phyloP scores from a whole-genome alignment of 1,140 invertebrate genomes.

The Agraylea sexmaculata region DNA sequence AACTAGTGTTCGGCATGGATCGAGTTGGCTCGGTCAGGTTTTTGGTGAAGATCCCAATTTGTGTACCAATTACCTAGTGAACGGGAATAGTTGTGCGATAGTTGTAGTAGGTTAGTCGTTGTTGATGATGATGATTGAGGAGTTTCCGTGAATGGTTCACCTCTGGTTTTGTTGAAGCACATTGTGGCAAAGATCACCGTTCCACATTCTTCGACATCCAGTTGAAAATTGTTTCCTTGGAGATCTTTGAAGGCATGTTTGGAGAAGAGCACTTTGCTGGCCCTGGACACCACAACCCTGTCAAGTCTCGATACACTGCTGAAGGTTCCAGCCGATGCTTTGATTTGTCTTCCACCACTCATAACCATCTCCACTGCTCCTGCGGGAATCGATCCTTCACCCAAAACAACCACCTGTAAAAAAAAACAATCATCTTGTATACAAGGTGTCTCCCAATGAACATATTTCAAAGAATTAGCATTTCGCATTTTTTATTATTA shows the following conservation, averaged over 20 bases:
- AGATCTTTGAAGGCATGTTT: slow-evolving; percentile 43
- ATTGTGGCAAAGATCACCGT: slow-evolving; percentile 40
- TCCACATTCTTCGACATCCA: slow-evolving; percentile 42
- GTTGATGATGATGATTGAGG: too few species aligned
- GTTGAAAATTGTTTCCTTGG: slow-evolving; percentile 35
- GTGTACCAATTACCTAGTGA: too few species aligned
- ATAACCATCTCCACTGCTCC: slow-evolving; percentile 3
- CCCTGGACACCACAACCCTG: slow-evolving; percentile 36
- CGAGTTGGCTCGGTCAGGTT: too few species aligned
- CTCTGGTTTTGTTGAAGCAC: slow-evolving; percentile 39
- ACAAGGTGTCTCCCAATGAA: too few species aligned
- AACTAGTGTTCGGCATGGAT: too few species aligned
- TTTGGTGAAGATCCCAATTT: too few species aligned
- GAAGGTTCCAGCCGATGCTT: slow-evolving; percentile 3
- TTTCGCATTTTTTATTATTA: too few species aligned
- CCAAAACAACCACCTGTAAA: slow-evolving; percentile 7
- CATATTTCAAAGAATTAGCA: too few species aligned
- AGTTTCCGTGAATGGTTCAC: too few species aligned
- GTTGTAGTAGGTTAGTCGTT: too few species aligned
- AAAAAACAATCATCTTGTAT: not conserved
- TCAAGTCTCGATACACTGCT: slow-evolving; percentile 30
- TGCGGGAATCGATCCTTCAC: not conserved
- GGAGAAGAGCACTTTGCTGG: slow-evolving; percentile 37
- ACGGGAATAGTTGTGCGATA: too few species aligned
- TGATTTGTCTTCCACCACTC: not conserved